Percentiles rank a stretch among this genome's conserved stretches.
These are phyloP conservation scores for Liolophura sinensis DNA, from an alignment of 1,140 invertebrate genomes.

Conservation along the genomic window DNA sequence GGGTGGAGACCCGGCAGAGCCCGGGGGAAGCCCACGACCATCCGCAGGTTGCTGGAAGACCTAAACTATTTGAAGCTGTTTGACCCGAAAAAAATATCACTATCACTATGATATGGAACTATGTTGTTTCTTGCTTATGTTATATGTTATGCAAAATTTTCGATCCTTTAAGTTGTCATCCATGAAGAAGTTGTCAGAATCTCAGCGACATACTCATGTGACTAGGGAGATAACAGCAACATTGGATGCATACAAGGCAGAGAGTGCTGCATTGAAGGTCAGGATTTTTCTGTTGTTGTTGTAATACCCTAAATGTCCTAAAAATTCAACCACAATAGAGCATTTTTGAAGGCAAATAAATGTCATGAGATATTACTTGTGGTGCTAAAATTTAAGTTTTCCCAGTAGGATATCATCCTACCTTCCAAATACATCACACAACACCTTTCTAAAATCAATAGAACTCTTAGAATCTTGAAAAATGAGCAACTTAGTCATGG, in stretches of 20 bases:
- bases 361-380: too few species aligned
- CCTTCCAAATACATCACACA: neutral
- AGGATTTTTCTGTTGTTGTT: neutral
- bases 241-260: conserved; percentile 33
- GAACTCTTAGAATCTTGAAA: too few species aligned
- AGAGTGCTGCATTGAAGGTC: conserved; percentile 36
- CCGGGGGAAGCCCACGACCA: too few species aligned
- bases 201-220: conserved; percentile 8
- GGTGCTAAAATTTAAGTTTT: too few species aligned
- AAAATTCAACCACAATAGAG: neutral
- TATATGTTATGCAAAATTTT: conserved; percentile 4
- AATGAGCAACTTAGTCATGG: neutral
- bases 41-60: conserved; percentile 3
- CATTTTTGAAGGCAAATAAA: too few species aligned
- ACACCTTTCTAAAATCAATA: neutral
- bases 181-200: conserved; percentile 24
- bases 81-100: conserved; percentile 7
- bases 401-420: neutral
- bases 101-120: neutral
- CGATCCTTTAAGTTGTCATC: conserved; percentile 26
- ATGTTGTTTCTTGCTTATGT: neutral
- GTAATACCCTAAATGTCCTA: neutral
- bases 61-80: conserved; percentile 1
- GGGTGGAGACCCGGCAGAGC: too few species aligned
- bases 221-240: conserved; percentile 31